Conservation (phyloP, 2,113 vertebrate species). For the Micronycteris hirsuta region DNA sequence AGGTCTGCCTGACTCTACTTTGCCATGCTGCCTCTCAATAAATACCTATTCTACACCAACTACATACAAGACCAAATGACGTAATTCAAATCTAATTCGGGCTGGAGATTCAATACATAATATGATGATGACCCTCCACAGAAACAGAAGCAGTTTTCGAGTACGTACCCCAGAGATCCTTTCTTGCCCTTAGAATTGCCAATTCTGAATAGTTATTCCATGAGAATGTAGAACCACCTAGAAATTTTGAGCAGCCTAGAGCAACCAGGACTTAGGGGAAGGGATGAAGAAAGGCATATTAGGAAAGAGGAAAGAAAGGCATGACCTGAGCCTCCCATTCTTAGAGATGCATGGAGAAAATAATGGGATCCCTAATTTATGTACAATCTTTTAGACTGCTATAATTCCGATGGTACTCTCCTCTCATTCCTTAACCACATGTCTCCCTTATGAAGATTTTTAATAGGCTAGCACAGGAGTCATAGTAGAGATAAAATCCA, state of each 20-base stretch:
- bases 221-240: slow-evolving; percentile 3
- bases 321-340: background rate
- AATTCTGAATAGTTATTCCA: background rate
- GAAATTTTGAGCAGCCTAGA: background rate
- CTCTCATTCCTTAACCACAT: background rate
- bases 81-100: background rate
- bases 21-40: background rate
- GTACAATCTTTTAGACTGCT: background rate
- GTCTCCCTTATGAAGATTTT: background rate
- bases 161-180: background rate
- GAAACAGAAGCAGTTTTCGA: background rate
- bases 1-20: background rate
- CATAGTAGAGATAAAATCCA: background rate
- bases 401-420: background rate
- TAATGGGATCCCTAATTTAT: background rate
- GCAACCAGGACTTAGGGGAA: background rate
- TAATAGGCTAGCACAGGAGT: background rate
- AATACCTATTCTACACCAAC: background rate
- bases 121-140: background rate
- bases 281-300: background rate
- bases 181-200: background rate
- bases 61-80: background rate
- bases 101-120: background rate
- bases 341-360: background rate
- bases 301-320: background rate